These are phyloP conservation scores for Spisula solida DNA, from an alignment of 2,888 invertebrate species.

Conservation along the genomic window DNA sequence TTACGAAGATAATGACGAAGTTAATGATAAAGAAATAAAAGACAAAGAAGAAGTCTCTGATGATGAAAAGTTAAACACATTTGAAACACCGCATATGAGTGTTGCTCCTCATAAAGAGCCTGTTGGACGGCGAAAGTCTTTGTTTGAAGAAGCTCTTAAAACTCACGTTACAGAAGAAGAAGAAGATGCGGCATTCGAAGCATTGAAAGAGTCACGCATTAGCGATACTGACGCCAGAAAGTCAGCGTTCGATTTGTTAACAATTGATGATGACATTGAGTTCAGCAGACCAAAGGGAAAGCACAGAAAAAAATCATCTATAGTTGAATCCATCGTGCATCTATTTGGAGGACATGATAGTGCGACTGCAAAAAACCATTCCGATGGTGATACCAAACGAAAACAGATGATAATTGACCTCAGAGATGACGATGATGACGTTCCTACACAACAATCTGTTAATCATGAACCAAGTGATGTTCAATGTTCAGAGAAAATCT, in stretches of 20 bases:
- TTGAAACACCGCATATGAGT: background rate
- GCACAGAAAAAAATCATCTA: background rate
- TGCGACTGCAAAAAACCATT: background rate
- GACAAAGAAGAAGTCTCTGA: background rate
- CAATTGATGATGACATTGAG: background rate
- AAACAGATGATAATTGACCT: background rate
- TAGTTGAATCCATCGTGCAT: background rate
- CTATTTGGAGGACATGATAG: background rate
- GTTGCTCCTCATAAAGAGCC: background rate
- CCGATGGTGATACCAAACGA: background rate
- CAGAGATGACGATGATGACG: background rate
- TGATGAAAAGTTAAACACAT: background rate
- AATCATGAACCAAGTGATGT: background rate
- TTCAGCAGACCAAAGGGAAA: background rate
- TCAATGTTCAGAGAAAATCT: no score
- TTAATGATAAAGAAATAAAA: background rate
- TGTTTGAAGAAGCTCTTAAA: slow-evolving; percentile 52
- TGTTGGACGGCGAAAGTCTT: slow-evolving; percentile 45
- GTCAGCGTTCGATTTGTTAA: slow-evolving; percentile 41
- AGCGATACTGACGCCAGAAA: slow-evolving; percentile 31
- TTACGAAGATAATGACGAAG: background rate
- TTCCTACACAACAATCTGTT: background rate
- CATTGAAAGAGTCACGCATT: background rate
- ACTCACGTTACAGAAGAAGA: slow-evolving; percentile 22
- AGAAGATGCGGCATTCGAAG: slow-evolving; percentile 30